Evolutionary conservation across 1,140 invertebrate species (phyloP), one percentile per base, ranked within the genome.

Genomic region (Orussus abietinus): DNA sequence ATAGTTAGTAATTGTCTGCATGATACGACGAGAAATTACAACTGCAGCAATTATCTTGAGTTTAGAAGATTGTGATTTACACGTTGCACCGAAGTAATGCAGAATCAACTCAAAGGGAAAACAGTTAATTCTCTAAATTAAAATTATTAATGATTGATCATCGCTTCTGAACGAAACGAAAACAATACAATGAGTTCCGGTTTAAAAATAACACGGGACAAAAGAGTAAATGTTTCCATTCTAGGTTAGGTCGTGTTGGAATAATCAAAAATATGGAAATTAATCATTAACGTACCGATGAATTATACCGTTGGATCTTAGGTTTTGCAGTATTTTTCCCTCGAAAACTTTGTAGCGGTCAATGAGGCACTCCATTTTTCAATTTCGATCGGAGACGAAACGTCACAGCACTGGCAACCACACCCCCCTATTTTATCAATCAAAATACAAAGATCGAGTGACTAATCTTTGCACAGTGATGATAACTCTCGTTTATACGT

Each of bases 241-340:
- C 6, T 13, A 47, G 47, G 41, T 57, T 59, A 55, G 32, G 25
- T 49, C 22, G 28, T n/a, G 17, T 38, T 5, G 5, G 11, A 18
- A 3, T 22, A 18, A 11, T 26, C 4, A 38, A 26, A 13, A 14
- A 38, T 22, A 10, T 35, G 18, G 4, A 30, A 11, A 32, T 35
- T 11, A 42, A 19, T 39, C 17, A 32, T n/a, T 26, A 26, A 47
- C 49, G 25, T 44, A 55, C 49, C 51, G 39, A 38, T 49, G 49
- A 44, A 39, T 13, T 42, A 62, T 49, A 9, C 47, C 53, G 33
- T 52, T 60, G 15, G 20, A 36, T 25, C 48, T 37, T 26, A 62
- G 22, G 17, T 37, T 58, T 17, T 37, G 33, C 25, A 58, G 32
- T 47, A 62, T 51, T 9, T 32, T 56, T 12, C 39, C 6, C 15